Base-by-base conservation (phyloP, 2,797 vertebrate genomes). In the Carduelis carduelis region DNA sequence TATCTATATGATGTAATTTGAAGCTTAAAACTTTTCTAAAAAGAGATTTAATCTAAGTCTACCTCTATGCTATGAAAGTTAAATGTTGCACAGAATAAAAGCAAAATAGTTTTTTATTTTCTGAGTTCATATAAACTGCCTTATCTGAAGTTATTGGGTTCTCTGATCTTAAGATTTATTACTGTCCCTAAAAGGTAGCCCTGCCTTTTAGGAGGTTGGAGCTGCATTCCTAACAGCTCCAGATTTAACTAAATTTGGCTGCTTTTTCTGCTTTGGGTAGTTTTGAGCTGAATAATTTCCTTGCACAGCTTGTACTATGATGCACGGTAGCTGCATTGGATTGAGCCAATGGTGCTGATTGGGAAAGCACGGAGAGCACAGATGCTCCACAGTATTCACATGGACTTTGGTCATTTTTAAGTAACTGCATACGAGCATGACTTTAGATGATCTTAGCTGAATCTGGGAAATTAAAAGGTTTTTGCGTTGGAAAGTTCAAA, bases 301-400 rank as follows among this genome's bases (percentile, higher is more conserved):
- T 68, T 61, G 27, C 55, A 21, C 43, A 75, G 32, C 41, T n/a
- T 43, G 27, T 55, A 28, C 22, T 0, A 0, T 49, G 35, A 7
- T 68, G 49, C 26, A 9, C 0, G 0, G 13, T 35, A 13, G 18
- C 35, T 70, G 18, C 50, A 35, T 49, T 0, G 1, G 43, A 43
- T 37, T 57, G 23, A 37, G 27, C 44, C 66, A 44, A 9, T 43
- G 27, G 32, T 28, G 32, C 50, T 50, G 14, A 12, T 15, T 69
- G 70, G 55, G 49, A 56, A 44, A 56, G 32, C 32, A 8, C 30
- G 27, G 70, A 49, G 44, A 76, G 23, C 63, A 49, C 32, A 49
- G 43, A 18, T 69, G 27, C 41, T 82, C 27, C 56, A 35, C 23
- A 55, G 14, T 32, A 50, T 69, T 63, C 70, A 37, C 27, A 4